Base-by-base conservation (phyloP, 2,888 invertebrate genomes). In the Troilus luridus region DNA sequence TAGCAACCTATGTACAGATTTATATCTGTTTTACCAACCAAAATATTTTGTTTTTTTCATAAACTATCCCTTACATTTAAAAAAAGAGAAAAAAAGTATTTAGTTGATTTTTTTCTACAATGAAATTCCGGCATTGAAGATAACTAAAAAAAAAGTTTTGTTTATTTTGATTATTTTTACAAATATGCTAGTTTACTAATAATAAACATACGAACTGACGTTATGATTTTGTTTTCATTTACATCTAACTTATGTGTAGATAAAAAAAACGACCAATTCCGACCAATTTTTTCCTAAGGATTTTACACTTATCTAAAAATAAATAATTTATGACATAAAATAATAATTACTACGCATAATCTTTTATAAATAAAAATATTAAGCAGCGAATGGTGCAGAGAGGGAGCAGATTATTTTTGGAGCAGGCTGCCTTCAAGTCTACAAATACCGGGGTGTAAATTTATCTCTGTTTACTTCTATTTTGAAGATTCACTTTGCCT, bases 401-500 rank as follows among this genome's bases (percentile, higher is more conserved):
- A 27, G 5, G 62, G 21, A 5, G 62, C 21, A 27, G 67, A 14
- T 7, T 67, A 67, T 67, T 67, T 27, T 67, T 67, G 12, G 12
- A n/a, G 8, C 41, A 5, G 72, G 17, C 27, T 27, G 17, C 72
- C 72, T 10, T 21, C 72, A 77, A 19, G 72, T 77, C 72, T n/a
- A 85, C 85, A 56, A n/a, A 85, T n/a, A 56, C 85, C n/a, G 85
- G 85, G n/a, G 11, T 85, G n/a, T 85, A 85, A 85, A 85, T 85
- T 85, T 85, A 85, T n/a, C 56, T 8, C 2, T 58, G 85, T 85
- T 85, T 85, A 85, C 56, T 85, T 85, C 58, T 58, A 85, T 85
- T 54, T 85, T 85, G 85, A 85, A 85, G 85, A 85, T 85, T 85
- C 85, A 85, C 85, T 85, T 85, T 85, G 85, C 56, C 56, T 85